These are phyloP conservation scores for Oegoconia quadripuncta DNA, from an alignment of 2,888 invertebrate species.

Conservation along the genomic window DNA sequence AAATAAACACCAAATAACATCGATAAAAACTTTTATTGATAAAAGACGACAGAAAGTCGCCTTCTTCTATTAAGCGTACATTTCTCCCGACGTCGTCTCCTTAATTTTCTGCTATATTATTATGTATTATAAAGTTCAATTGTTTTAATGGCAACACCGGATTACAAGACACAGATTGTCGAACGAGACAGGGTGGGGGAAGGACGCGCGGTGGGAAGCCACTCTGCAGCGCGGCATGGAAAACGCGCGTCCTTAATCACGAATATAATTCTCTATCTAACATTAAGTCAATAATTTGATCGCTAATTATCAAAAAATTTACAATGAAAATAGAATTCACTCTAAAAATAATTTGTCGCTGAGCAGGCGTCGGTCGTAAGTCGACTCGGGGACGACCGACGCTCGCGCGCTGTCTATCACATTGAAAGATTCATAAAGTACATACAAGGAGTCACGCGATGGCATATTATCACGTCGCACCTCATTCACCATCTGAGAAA, in stretches of 20 bases:
- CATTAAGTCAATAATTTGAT: slow-evolving; percentile 70
- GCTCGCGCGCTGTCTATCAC: slow-evolving; percentile 70
- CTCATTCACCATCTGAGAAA: slow-evolving; percentile 43
- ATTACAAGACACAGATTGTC: slow-evolving; percentile 71
- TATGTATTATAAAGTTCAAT: slow-evolving; percentile 68
- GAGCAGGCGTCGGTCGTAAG: slow-evolving; percentile 64
- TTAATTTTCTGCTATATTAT: slow-evolving; percentile 65
- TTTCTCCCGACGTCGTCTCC: slow-evolving; percentile 65
- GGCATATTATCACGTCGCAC: slow-evolving; percentile 29
- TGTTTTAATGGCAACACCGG: slow-evolving; percentile 64
- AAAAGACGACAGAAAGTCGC: slow-evolving; percentile 63
- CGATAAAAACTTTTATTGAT: slow-evolving; percentile 78
- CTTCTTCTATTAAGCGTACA: slow-evolving; percentile 73
- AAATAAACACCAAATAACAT: slow-evolving; percentile 61
- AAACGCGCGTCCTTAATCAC: slow-evolving; percentile 66
- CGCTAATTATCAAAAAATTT: slow-evolving; percentile 75
- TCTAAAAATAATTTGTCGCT: slow-evolving; percentile 72
- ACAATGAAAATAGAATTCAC: slow-evolving; percentile 78
- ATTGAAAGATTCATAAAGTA: slow-evolving; percentile 76
- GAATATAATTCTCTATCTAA: slow-evolving; percentile 76
- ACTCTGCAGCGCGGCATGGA: slow-evolving; percentile 35
- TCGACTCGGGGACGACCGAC: slow-evolving; percentile 63
- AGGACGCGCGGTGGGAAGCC: slow-evolving; percentile 49
- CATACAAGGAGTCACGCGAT: slow-evolving; percentile 35
- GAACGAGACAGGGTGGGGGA: slow-evolving; percentile 63